A percentile compares a stretch with the other conserved stretches of the same genome.
Conservation (phyloP, 2,888 invertebrate species). For the Therioaphis trifolii region DNA sequence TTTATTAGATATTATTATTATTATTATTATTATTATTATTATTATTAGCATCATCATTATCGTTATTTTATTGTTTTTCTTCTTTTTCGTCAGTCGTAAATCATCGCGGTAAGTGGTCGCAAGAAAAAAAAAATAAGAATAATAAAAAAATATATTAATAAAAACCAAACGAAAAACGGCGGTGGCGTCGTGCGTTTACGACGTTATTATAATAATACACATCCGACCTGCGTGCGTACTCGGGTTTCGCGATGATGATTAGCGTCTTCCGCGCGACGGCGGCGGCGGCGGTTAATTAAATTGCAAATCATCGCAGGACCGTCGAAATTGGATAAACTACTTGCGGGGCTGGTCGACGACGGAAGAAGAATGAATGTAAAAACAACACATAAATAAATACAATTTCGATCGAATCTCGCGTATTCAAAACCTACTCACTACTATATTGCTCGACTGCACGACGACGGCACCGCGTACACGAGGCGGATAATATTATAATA, state of each 20-base stretch:
- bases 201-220: background rate
- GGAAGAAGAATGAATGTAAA: background rate
- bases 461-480: too few species aligned
- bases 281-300: constrained; percentile 34
- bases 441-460: too few species aligned
- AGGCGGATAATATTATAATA: too few species aligned
- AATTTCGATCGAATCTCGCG: constrained; percentile 13
- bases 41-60: too few species aligned
- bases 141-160: too few species aligned
- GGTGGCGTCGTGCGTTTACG: background rate
- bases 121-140: too few species aligned
- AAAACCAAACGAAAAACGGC: background rate
- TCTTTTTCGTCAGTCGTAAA: constrained; percentile 38
- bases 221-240: background rate
- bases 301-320: constrained; percentile 21
- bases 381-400: too few species aligned
- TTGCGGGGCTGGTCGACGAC: background rate
- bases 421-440: too few species aligned
- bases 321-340: background rate
- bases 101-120: constrained; percentile 45
- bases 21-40: too few species aligned
- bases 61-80: background rate
- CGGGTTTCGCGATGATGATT: constrained; percentile 6
- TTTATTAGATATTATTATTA: too few species aligned
- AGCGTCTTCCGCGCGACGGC: constrained; percentile 16